phyloP scores from a whole-genome alignment of 2,888 invertebrate genomes.

The Drepanosiphum platanoidis region DNA sequence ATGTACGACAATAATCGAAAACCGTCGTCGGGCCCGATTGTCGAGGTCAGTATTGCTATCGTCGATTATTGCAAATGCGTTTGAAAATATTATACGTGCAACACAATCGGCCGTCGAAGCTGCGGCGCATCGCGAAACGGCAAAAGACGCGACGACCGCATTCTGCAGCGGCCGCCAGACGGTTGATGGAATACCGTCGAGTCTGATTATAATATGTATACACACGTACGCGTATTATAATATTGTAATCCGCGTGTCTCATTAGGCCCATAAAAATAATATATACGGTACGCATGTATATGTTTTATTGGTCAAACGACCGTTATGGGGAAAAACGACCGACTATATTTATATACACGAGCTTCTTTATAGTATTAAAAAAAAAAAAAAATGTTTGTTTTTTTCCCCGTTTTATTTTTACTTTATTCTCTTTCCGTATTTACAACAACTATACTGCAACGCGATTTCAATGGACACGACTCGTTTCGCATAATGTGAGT shows the following conservation, averaged over 20 bases:
- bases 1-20: too few species aligned
- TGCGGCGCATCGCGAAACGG: not conserved
- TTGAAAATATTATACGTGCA: not conserved
- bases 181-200: not conserved
- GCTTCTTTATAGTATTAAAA: not conserved
- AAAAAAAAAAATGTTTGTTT: not conserved
- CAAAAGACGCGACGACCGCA: not conserved
- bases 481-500: not conserved
- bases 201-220: not conserved
- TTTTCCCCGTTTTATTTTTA: too few species aligned
- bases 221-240: not conserved
- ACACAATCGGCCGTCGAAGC: not conserved
- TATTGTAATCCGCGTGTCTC: not conserved
- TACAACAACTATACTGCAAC: not conserved
- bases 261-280: not conserved
- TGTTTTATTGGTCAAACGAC: not conserved
- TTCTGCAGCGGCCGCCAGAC: too few species aligned
- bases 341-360: not conserved
- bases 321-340: not conserved
- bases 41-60: slow-evolving; percentile 10
- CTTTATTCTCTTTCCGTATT: not conserved
- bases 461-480: not conserved
- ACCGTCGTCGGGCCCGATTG: not conserved
- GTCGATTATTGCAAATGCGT: not conserved
- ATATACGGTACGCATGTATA: not conserved